Base-by-base conservation (phyloP, 2,888 invertebrate species). In the Drosophila diplacantha region DNA sequence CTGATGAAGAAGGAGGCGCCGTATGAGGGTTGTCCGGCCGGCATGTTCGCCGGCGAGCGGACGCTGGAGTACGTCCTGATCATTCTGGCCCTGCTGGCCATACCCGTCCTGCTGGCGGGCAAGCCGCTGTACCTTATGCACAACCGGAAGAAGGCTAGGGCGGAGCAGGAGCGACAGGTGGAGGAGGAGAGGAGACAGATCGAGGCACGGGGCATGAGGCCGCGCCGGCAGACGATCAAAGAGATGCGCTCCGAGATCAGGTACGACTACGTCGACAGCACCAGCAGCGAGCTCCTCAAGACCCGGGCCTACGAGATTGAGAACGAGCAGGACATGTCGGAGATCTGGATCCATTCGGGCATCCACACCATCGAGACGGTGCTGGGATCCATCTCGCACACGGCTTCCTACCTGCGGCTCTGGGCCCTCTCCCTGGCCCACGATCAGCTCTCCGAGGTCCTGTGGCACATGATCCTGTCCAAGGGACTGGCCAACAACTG, bases 361-460 rank as follows among this genome's bases (percentile, higher is more conserved):
- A 86, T 99, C 88, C 98, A 84, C 18, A 86, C 86, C 12, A 86
- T 87, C 16, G 88, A 88, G 52, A 81, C 62, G 95, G 98, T 88
- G 57, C 7, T 90, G 92, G 95, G 99, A 50, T 97, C 97, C 68
- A 95, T 99, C 20, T 99, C 98, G 0, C 98, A 99, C 89, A 99
- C 99, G 8, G 99, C 99, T 9, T 98, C 98, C 1, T 99, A 99
- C 89, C 92, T 99, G 72, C 96, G 99, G 71, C 91, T 99, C 75
- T 99, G 99, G 99, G 99, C 99, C 69, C 91, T 99, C 58, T 98
- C 98, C 47, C 91, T 99, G 49, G 99, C 99, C 83, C 99, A 99
- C 90, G 96, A 97, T 61, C 97, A 95, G 87, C 88, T 95, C 58
- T 93, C 95, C 0, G 93, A 93, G 87, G 99, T 99, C 39, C 90